Base-by-base conservation (phyloP, 92 coral and sea anemone species). In the Pocillopora grandis region DNA sequence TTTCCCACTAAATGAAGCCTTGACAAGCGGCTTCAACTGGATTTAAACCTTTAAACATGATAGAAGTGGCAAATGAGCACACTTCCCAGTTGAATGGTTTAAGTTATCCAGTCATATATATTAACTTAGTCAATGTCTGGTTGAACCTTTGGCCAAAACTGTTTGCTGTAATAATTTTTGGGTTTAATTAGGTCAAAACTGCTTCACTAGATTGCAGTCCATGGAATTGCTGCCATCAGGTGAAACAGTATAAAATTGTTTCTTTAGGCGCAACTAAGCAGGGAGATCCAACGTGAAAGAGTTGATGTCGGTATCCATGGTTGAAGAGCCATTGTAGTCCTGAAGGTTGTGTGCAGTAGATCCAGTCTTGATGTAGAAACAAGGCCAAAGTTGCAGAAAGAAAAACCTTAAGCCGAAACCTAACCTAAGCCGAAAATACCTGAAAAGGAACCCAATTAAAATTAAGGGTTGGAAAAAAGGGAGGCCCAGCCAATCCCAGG, bases 391-490 rank as follows among this genome's bases (percentile, higher is more conserved):
- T 67, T 67, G 72, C 31, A 11, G 15, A 12, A 23, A 23, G 19
- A 12, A 16, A 37, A 67, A 67, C n/a, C 71, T 66, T 68, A 42
- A 5, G 52, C 52, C 52, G 8, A 42, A 42, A 42, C 52, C 6
- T 42, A 42, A 42, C 52, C 52, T 42, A 42, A 7, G 52, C 52
- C 4, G 7, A 71, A 37, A 35, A 12, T 36, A 62, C 58, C 81
- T 77, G 81, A 42, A 77, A 62, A 77, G 70, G 70, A 77, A 62
- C 81, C 81, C 71, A 77, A 58, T 42, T 42, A 42, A 42, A 7
- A 42, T 42, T 42, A 36, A 36, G 35, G 12, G 33, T 19, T 17
- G 42, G 70, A 10, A 62, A 62, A 33, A 17, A 70, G 81, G 71
- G 61, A 59, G 71, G 61, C 8, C 71, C 81, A 62, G 3, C 70